phyloP scores from a whole-genome alignment of 1,140 invertebrate genomes.

The Archegozetes longisetosus region DNA sequence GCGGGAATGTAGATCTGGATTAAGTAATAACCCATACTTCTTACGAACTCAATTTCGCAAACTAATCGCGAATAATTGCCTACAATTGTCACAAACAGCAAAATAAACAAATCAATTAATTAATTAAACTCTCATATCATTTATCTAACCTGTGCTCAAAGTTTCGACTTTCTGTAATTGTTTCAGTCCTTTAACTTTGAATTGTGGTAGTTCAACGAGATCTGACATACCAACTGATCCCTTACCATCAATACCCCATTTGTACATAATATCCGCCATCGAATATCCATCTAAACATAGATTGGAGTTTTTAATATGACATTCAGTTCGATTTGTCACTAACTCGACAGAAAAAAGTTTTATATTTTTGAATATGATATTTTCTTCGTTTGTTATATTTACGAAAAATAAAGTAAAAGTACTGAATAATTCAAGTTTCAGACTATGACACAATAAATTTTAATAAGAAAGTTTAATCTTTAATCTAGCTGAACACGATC shows the following conservation, averaged over 20 bases:
- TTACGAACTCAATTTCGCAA: constrained; percentile 30
- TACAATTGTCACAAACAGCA: constrained; percentile 17
- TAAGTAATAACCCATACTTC: constrained; percentile 36
- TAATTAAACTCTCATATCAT: not conserved
- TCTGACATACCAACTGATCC: constrained; percentile 78
- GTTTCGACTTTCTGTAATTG: constrained; percentile 14
- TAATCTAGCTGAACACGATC: no score
- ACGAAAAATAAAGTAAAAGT: not conserved
- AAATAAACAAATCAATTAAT: not conserved
- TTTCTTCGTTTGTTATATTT: not conserved
- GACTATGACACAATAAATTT: no score
- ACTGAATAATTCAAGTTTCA: not conserved
- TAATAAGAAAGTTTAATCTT: no score
- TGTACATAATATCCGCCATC: constrained; percentile 49
- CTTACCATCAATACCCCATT: constrained; percentile 57
- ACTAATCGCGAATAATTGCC: constrained; percentile 36
- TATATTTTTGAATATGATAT: not conserved
- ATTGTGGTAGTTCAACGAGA: constrained; percentile 83
- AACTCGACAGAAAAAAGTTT: not conserved
- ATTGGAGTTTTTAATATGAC: not conserved
- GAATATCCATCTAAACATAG: constrained; percentile 71
- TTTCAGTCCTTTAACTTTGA: constrained; percentile 53
- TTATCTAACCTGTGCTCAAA: constrained; percentile 19
- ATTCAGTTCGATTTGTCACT: not conserved
- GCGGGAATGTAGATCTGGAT: constrained; percentile 40